Conservation (phyloP, 2,888 invertebrate species). For the Leptarthrus brevirostris region DNA sequence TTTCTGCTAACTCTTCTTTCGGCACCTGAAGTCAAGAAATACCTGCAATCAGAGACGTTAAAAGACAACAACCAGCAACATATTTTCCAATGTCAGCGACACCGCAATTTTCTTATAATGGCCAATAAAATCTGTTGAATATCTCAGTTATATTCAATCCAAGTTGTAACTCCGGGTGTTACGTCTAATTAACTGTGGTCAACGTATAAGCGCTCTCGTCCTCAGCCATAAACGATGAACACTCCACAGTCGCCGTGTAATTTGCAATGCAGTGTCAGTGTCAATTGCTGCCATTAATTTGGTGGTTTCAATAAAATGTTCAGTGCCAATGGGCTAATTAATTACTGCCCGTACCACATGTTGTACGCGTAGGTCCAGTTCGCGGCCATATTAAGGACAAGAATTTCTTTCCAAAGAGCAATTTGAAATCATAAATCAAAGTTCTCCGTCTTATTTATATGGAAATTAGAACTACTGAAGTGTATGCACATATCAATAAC, state of each 20-base stretch:
- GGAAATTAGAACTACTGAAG: constrained; percentile 43
- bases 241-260: neutral
- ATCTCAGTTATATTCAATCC: constrained; percentile 34
- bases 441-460: constrained; percentile 44
- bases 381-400: constrained; percentile 10
- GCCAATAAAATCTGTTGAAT: constrained; percentile 21
- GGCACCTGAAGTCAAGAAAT: no score
- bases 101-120: constrained; percentile 22
- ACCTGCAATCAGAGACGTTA: constrained; percentile 12
- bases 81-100: constrained; percentile 22
- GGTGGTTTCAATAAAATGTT: constrained; percentile 40
- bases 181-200: constrained; percentile 37
- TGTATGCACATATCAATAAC: constrained; percentile 36
- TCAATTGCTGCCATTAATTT: constrained; percentile 37
- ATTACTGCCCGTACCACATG: constrained; percentile 16
- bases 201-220: neutral
- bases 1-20: no score
- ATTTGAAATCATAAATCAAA: constrained; percentile 37
- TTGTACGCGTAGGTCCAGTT: neutral
- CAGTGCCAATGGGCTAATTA: constrained; percentile 47
- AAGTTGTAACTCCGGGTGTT: constrained; percentile 34
- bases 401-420: constrained; percentile 33
- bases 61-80: neutral
- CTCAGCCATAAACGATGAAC: neutral
- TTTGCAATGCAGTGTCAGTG: constrained; percentile 35